phyloP scores from a whole-genome alignment of 2,797 vertebrate genomes.

The Alca torda region DNA sequence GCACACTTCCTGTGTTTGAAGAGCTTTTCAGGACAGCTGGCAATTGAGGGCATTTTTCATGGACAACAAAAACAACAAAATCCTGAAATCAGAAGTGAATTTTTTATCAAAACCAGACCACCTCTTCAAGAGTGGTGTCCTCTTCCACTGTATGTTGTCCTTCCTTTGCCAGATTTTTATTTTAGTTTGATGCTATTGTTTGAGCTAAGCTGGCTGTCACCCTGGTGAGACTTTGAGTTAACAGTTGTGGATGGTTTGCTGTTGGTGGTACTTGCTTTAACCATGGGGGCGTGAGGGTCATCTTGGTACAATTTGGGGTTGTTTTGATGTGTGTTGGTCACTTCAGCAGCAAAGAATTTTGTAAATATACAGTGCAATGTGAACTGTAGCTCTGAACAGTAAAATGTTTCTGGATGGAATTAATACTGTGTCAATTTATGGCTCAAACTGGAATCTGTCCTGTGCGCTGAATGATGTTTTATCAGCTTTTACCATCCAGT shows the following conservation, averaged over 20 bases:
- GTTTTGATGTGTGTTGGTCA: background rate
- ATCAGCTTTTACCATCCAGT: background rate
- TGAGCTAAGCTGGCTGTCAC: background rate
- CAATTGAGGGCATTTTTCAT: background rate
- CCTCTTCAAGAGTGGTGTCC: background rate
- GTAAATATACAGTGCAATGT: background rate
- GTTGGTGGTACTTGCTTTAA: background rate
- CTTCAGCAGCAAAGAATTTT: background rate
- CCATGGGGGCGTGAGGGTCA: background rate
- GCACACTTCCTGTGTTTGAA: background rate
- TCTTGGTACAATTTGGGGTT: background rate
- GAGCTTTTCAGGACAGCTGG: background rate
- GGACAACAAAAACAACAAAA: background rate
- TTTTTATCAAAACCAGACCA: background rate
- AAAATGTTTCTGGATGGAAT: background rate
- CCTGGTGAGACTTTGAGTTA: background rate
- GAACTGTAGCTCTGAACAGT: background rate
- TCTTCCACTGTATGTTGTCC: background rate
- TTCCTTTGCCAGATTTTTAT: background rate
- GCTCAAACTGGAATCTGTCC: background rate
- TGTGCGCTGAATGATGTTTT: background rate
- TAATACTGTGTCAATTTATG: background rate
- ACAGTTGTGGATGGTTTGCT: background rate
- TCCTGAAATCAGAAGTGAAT: background rate
- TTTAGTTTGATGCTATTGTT: background rate